Evolutionary conservation across 2,113 vertebrate genomes (phyloP), one percentile per base, ranked within the genome.

Genomic region (Todiramphus saurophagus): DNA sequence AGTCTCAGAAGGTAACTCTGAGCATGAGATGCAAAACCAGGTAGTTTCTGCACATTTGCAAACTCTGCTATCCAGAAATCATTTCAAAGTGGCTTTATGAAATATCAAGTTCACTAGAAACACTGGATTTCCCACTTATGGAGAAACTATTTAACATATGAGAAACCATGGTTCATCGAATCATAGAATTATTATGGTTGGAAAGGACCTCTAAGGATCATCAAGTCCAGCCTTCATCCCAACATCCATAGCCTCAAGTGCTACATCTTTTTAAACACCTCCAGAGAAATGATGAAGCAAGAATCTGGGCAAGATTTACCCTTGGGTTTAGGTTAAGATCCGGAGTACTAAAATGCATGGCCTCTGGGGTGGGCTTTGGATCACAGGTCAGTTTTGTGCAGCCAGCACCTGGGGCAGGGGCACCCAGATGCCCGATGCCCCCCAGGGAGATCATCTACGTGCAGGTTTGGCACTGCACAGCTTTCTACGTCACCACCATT

Each of bases 51-150:
- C 67, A 92, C 77, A 63, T 66, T 84, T 62, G 44, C 81, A 89
- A 92, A 25, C 69, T 83, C 84, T 51, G 62, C 70, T 66, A 87
- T 44, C 33, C 89, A 96, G 88, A 82, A 87, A 90, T 79, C 53
- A 89, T 87, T 89, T 89, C 41, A 86, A 72, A 96, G 81, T 2
- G 2, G 21, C 11, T 83, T 94, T 89, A 87, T 86, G 94, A 60
- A 87, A 62, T 37, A 82, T 18, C 41, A 20, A 28, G 35, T 68
- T 84, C 66, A 58, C 59, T 43, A 56, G 63, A 83, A 90, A 56
- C 44, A 62, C 31, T 85, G 55, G 5, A 93, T 92, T 94, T 87
- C 83, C 59, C 83, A 79, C 92, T 94, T 62, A 91, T 63, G 62
- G 66, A 82, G 58, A 69, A 92, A 94, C 87, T 66, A 89, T 24